phyloP scores from a whole-genome alignment of 2,888 invertebrate genomes.

The Tenthredo notha region DNA sequence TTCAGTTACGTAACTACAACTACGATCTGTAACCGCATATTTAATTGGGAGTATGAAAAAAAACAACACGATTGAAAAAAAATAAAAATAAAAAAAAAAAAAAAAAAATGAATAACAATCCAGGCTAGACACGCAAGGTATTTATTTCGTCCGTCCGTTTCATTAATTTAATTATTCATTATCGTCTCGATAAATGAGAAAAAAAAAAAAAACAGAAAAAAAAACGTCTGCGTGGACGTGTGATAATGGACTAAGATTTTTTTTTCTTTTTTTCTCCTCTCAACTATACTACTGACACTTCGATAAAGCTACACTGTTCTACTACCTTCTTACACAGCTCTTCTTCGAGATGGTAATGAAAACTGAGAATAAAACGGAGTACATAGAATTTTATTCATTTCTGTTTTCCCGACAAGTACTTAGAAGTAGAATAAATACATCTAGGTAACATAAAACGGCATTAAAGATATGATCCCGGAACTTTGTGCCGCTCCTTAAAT shows the following conservation, averaged over 20 bases:
- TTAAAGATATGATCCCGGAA: conserved; percentile 25
- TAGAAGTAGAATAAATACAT: neutral
- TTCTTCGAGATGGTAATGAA: neutral
- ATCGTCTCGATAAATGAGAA: neutral
- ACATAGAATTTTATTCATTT: neutral
- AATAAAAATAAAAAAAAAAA: neutral
- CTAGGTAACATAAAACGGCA: neutral
- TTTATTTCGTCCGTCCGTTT: neutral
- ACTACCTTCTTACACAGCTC: neutral
- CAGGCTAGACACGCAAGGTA: neutral
- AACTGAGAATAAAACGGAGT: neutral
- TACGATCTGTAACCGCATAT: neutral
- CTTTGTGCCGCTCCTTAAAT: conserved; percentile 32
- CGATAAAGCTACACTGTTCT: neutral
- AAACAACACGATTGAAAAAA: neutral
- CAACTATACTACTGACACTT: neutral
- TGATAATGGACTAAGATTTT: neutral
- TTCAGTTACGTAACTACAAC: conserved; percentile 10
- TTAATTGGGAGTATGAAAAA: neutral
- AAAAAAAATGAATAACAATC: neutral
- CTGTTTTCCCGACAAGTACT: neutral
- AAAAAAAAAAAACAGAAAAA: neutral
- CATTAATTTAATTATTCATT: neutral
- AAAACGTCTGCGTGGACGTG: neutral
- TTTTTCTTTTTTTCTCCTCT: no score